Base-by-base conservation (phyloP, 2,888 invertebrate genomes). In the Caenorhabditis sp. region DNA sequence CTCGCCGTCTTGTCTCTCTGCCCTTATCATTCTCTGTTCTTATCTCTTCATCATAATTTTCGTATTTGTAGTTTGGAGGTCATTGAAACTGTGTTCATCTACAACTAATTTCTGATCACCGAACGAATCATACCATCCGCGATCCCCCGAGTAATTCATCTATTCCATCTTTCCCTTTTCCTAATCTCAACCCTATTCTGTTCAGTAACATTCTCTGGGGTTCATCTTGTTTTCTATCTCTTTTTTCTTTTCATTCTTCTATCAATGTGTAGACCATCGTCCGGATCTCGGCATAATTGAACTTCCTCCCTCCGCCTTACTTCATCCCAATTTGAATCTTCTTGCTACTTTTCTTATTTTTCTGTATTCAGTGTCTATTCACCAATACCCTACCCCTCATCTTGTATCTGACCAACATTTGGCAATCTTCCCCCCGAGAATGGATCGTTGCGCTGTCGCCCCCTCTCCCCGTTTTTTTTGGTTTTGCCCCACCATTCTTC, bases 211-310 rank as follows among this genome's bases (percentile, higher is more conserved):
- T 18, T 20, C 47, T 47, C 44, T 53, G 22, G 18, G 22, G 26
- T 26, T 22, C 22, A 26, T n/a, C 26, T 26, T 62, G 13, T 18
- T 13, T 26, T 15, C 40, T n/a, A n/a, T n/a, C n/a, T n/a, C n/a
- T n/a, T n/a, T n/a, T n/a, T n/a, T n/a, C n/a, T n/a, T n/a, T n/a
- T n/a, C 35, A 24, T 9, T 35, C 35, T 26, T 6, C 68, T 67
- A 15, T 61, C 44, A 67, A 55, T 76, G 67, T 72, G 72, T 72
- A 72, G 72, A 56, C 32, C 22, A 64, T 26, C 40, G 28, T 44
- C 71, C 67, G 76, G 76, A 76, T 76, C 76, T 76, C 76, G 76
- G 76, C 64, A 47, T 47, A 47, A 47, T 47, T 47, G 47, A 47
- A 47, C 20, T 9, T 9, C 32, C 32, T 32, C 32, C 37, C 47